phyloP scores from a whole-genome alignment of 2,113 vertebrate species.

The Nerophis ophidion region DNA sequence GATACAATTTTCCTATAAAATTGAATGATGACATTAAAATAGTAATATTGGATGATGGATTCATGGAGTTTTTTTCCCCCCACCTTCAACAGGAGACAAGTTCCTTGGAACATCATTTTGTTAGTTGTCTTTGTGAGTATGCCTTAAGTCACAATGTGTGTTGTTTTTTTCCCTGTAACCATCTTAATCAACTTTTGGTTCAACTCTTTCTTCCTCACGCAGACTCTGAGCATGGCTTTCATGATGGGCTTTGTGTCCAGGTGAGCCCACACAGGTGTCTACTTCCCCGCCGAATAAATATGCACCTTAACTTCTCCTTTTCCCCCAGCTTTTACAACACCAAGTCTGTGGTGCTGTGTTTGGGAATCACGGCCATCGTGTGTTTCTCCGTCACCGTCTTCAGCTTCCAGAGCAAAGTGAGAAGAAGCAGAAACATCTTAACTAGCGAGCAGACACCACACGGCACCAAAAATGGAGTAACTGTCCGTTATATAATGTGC shows the following conservation, averaged over 20 bases:
- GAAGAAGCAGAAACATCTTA: conserved; percentile 4
- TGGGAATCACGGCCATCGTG: conserved; percentile 86
- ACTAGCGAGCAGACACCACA: too few species aligned
- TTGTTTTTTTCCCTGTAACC: neutral
- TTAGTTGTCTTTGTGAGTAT: conserved; percentile 89
- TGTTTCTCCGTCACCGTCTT: conserved; percentile 87
- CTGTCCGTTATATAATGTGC: too few species aligned
- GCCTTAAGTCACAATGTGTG: neutral
- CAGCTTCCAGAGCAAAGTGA: conserved; percentile 94
- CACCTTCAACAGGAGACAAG: conserved; percentile 77
- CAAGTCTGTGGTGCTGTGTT: conserved; percentile 83
- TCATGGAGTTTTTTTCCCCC: neutral
- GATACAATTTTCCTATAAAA: too few species aligned
- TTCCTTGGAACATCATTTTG: conserved; percentile 90
- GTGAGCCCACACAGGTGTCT: conserved; percentile 40
- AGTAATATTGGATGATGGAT: too few species aligned
- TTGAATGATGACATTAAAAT: too few species aligned
- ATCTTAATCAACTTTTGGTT: neutral
- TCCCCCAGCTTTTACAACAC: conserved; percentile 88
- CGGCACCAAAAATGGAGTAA: too few species aligned
- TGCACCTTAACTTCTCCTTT: neutral
- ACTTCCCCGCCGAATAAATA: neutral
- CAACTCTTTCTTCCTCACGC: neutral
- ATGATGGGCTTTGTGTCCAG: conserved; percentile 76
- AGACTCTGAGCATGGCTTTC: conserved; percentile 72